Evolutionary conservation across 2,888 invertebrate genomes (phyloP), one percentile per base, ranked within the genome.

Genomic region (Myathropa florea): DNA sequence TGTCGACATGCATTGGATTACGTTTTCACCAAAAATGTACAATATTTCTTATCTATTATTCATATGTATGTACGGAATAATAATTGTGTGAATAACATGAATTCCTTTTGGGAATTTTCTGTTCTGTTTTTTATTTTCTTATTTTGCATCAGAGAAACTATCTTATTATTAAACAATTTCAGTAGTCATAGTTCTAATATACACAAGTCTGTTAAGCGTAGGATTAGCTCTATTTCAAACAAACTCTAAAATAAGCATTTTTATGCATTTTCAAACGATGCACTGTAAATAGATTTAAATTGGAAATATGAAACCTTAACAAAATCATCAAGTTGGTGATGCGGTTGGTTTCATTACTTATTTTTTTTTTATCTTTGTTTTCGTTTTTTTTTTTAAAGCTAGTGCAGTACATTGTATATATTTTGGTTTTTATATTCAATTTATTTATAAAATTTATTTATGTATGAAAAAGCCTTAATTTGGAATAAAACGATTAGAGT

Each of bases 241-340:
- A 30, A 33, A 21, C 18, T 61, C 60, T 18, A 79, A 75, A 55
- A 57, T 53, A 80, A 84, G 81, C 76, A 80, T 55, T 78, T 46
- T 78, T 46, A 46, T 46, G 46, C 46, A 46, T 18, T 46, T 46
- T 7, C 7, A 55, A n/a, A 75, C 79, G 71, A 79, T 86, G 75
- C 83, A 82, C 86, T 83, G 82, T 83, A 83, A 77, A 83, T 86
- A 75, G 76, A 61, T 82, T 82, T 63, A 60, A 82, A 77, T 82
- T 60, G 82, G 81, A 79, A 86, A 79, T 77, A 83, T 83, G 86
- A 86, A 86, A 86, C 86, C 86, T 86, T 79, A 86, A 86, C 83
- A 78, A 86, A 86, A 86, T 85, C 68, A 82, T 77, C 64, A 46
- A 72, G 64, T 81, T 73, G 46, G 46, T 46, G 46, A 46, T 46